A percentile compares a stretch with the other conserved stretches of the same genome.
Conservation (phyloP, 2,797 vertebrate genomes). For the Falco columbarius region DNA sequence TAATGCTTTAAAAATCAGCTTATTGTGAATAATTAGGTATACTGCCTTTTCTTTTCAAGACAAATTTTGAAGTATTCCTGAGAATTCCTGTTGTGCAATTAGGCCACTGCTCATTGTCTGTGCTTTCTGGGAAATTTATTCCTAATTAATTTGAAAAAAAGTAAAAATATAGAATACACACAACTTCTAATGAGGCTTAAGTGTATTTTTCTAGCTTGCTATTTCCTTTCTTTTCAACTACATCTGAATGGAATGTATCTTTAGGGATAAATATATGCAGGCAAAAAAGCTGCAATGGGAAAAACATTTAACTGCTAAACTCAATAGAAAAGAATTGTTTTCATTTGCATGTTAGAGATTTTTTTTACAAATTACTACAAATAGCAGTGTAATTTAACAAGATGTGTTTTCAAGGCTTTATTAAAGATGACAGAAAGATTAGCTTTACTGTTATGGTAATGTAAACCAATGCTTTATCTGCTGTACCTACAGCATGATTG, state of each 20-base stretch:
- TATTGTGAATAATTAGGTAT: neutral
- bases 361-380: neutral
- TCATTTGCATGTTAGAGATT: neutral
- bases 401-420: neutral
- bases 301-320: neutral
- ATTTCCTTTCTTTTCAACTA: neutral
- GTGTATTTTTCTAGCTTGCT: neutral
- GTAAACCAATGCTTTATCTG: neutral
- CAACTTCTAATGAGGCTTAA: neutral
- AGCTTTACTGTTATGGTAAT: neutral
- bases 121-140: conserved; percentile 1
- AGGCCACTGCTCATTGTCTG: neutral
- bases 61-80: neutral
- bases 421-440: neutral
- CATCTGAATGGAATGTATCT: neutral
- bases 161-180: neutral
- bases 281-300: neutral
- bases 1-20: neutral
- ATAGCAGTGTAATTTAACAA: neutral
- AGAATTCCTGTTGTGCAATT: neutral
- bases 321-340: neutral
- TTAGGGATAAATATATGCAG: neutral
- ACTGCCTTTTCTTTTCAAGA: neutral
- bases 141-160: conserved; percentile 8
- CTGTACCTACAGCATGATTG: neutral